phyloP scores from a whole-genome alignment of 2,797 vertebrate species.

The Ficedula albicollis region DNA sequence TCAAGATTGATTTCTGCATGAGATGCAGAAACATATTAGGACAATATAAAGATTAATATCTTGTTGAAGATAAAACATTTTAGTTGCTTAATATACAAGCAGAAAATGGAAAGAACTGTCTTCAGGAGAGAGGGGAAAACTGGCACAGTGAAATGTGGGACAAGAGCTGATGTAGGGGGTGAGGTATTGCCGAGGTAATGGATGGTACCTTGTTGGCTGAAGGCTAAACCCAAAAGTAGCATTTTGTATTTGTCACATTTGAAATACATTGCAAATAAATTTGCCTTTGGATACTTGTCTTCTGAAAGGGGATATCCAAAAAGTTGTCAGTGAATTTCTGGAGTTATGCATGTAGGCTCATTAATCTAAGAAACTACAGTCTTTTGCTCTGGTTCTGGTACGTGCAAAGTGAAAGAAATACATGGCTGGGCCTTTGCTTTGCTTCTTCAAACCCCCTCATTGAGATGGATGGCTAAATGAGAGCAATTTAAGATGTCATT shows the following conservation, averaged over 20 bases:
- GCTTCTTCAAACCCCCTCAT: background rate
- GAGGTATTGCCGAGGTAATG: background rate
- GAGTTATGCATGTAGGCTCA: background rate
- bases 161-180: background rate
- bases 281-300: background rate
- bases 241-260: background rate
- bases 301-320: background rate
- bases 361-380: background rate
- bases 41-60: slow-evolving; percentile 54
- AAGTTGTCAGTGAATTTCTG: background rate
- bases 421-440: background rate
- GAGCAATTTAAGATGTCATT: background rate
- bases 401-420: background rate
- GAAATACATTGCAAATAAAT: background rate
- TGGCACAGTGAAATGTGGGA: background rate
- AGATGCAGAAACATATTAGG: slow-evolving; percentile 20
- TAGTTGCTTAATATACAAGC: background rate
- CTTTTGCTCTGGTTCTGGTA: background rate
- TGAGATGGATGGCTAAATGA: background rate
- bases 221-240: background rate
- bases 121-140: background rate
- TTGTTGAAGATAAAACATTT: background rate
- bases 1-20: slow-evolving; percentile 36
- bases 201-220: background rate
- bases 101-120: slow-evolving; percentile 26